These are phyloP conservation scores for Petrocephalus schoutedeni DNA, from an alignment of 2,797 vertebrate genomes.

Conservation along the genomic window DNA sequence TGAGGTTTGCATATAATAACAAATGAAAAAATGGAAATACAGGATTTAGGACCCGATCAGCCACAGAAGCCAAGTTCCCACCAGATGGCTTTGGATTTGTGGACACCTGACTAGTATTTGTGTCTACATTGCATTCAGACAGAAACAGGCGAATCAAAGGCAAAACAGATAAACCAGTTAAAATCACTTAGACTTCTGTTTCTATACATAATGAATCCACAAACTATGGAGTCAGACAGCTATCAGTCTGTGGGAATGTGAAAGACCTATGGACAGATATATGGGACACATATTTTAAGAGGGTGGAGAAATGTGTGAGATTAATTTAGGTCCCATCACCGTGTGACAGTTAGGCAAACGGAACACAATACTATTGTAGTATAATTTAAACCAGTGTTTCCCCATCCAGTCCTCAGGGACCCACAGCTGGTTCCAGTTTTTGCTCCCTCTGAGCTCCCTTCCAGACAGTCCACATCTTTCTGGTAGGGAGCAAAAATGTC, in stretches of 20 bases:
- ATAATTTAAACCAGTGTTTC: background rate
- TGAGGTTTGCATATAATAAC: slow-evolving; percentile 30
- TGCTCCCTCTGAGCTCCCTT: too few species aligned
- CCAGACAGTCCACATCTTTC: too few species aligned
- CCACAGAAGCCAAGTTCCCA: slow-evolving; percentile 14
- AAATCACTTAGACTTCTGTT: background rate
- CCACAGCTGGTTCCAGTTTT: too few species aligned
- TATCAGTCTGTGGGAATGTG: background rate
- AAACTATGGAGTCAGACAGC: background rate
- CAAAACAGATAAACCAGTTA: background rate
- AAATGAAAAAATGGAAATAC: background rate
- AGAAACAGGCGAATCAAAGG: background rate
- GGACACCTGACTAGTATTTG: background rate
- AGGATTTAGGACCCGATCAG: background rate
- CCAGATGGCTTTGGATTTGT: slow-evolving; percentile 12
- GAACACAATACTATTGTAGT: background rate
- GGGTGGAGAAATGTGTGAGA: background rate
- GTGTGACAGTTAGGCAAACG: background rate
- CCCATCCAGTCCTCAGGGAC: too few species aligned
- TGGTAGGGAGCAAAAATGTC: too few species aligned
- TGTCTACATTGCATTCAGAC: background rate
- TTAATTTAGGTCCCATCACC: background rate
- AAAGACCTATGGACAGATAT: background rate
- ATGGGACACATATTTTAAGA: background rate
- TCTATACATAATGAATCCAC: background rate